phyloP scores from a whole-genome alignment of 2,888 invertebrate species.

The Epistrophe eligans region DNA sequence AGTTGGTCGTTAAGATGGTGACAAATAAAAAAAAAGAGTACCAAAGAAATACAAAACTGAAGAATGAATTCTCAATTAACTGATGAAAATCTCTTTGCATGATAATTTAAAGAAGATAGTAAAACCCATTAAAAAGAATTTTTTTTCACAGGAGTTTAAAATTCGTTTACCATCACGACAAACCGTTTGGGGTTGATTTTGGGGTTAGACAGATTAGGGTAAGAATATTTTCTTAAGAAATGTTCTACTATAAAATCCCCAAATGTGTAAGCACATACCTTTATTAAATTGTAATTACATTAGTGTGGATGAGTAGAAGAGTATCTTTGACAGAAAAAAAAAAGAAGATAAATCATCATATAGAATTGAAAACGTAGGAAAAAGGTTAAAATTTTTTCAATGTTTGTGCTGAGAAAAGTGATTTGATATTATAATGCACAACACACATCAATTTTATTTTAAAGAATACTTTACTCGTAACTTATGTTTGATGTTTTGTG shows the following conservation, averaged over 20 bases:
- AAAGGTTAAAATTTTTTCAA: no score
- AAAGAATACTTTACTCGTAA: no score
- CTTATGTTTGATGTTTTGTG: no score
- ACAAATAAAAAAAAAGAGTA: slow-evolving; percentile 5
- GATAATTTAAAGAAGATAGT: slow-evolving; percentile 54
- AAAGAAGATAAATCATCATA: no score
- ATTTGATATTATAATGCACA: no score
- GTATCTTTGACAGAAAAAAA: no score
- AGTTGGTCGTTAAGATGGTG: background rate
- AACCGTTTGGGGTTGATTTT: slow-evolving; percentile 36
- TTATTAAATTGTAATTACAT: no score
- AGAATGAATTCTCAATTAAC: slow-evolving; percentile 66
- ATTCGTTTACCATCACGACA: slow-evolving; percentile 20
- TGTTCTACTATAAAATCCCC: background rate
- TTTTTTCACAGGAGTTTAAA: slow-evolving; percentile 44
- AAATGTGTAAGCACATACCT: no score
- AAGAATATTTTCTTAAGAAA: background rate
- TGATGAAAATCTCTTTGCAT: slow-evolving; percentile 63
- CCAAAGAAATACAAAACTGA: background rate
- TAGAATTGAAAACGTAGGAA: no score
- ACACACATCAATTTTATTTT: no score
- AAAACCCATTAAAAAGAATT: slow-evolving; percentile 37
- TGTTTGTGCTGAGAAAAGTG: no score
- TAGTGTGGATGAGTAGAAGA: no score
- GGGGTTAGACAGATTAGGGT: background rate